A percentile compares a stretch with the other conserved stretches of the same genome.
Conservation (phyloP, 1,140 invertebrate genomes). For the Heliconius hermathena region DNA sequence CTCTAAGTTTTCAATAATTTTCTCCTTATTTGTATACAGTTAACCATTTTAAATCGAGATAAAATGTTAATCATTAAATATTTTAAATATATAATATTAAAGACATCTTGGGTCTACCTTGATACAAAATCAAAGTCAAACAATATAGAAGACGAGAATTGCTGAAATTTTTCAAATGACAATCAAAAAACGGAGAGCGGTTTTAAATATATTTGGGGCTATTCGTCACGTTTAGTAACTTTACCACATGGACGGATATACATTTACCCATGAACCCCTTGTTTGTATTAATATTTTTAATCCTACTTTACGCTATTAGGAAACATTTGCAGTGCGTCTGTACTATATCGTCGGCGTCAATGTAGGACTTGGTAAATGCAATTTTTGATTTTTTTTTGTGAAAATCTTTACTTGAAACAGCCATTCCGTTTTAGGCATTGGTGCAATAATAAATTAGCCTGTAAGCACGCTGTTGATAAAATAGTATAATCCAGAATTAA, state of each 20-base stretch:
- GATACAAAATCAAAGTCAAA: not conserved
- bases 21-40: not conserved
- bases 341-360: not conserved
- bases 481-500: too few relatives aligned
- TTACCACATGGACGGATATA: conserved; percentile 63
- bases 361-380: too few relatives aligned
- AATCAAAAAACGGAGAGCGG: not conserved
- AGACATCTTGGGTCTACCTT: not conserved
- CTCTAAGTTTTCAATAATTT: not conserved
- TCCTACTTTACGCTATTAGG: conserved; percentile 33
- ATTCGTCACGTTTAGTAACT: conserved; percentile 38
- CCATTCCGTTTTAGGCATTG: too few relatives aligned
- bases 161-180: not conserved
- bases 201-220: conserved; percentile 18
- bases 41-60: not conserved
- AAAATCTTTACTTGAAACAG: too few relatives aligned
- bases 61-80: too few relatives aligned
- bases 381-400: too few relatives aligned
- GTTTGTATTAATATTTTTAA: conserved; percentile 30
- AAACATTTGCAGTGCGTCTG: conserved; percentile 27
- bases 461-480: too few relatives aligned
- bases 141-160: not conserved
- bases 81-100: too few relatives aligned
- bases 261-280: conserved; percentile 50
- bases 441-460: too few relatives aligned